Base-by-base conservation (phyloP, 2,888 invertebrate genomes). In the Oscheius onirici region DNA sequence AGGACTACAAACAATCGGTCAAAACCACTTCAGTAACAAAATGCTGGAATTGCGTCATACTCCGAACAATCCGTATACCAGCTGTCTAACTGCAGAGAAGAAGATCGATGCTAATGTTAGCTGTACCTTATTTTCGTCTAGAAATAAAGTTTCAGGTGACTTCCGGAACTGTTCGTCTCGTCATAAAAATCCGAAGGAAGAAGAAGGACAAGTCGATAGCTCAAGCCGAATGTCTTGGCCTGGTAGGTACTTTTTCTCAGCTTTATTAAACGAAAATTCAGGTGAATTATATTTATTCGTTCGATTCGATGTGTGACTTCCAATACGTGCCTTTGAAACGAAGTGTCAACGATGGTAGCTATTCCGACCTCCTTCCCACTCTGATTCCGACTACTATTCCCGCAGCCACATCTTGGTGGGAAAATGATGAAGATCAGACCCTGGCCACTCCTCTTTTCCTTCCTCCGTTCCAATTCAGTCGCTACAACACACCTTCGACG, bases 271-370 rank as follows among this genome's bases (percentile, higher is more conserved):
- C 8, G 44, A 49, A 13, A 26, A 68, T 81, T 54, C 63, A 85
- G 84, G 79, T 85, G n/a, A 77, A 77, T 41, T 77, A 77, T 11
- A 71, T 84, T 8, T 84, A 82, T 72, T 69, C 78, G 6, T 87
- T 87, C 74, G 79, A 82, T 13, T 72, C 78, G 22, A 82, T 95
- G 85, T 93, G 92, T 88, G 97, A 97, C 89, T 97, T 94, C 88
- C 96, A 97, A 89, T 97, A 92, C 88, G 89, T 97, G 73, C 94
- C 97, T 1, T 90, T 95, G 15, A 76, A 74, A 55, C 60, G 71
- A 17, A 24, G 28, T 5, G 20, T 13, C 22, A 13, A n/a, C 0
- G 46, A 46, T 0, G 76, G 75, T 0, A 44, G 15, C 5, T 82
- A 75, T 69, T 75, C 75, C 3, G 79, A 79, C 51, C 54, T 83